Evolutionary conservation across 2,113 vertebrate species (phyloP), one percentile per base, ranked within the genome.

Genomic region (Aphelocoma coerulescens): DNA sequence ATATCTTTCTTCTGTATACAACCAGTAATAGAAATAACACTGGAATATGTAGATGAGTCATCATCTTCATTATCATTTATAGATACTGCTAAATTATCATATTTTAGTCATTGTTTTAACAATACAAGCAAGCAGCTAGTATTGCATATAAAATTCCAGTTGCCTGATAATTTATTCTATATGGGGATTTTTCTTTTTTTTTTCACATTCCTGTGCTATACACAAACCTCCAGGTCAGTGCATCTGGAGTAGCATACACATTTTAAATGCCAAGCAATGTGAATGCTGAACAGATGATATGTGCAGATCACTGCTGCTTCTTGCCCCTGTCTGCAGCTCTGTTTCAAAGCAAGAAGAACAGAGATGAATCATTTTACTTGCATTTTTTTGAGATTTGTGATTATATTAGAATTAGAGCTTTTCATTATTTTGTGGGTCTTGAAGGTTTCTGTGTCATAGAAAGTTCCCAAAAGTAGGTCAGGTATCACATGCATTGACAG

Each of bases 271-370:
- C 91, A 87, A 93, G 13, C 68, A 91, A 23, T n/a, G 21, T 80
- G 72, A 94, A 86, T 63, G 59, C 43, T 69, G 89, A 95, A 85
- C 58, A 91, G 71, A 94, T 91, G 61, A 92, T 49, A 76, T 41
- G 37, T 73, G 49, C 49, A 88, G 61, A 86, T 69, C 92, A 93
- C 44, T 89, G 61, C 62, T 93, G 74, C 88, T 93, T 91, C 89
- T 88, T 91, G 61, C 35, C 52, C 44, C 41, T 91, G 27, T 82
- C 54, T 88, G 44, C 46, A 85, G 51, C 61, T 88, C 71, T 83
- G 54, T 91, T 85, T 85, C 74, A 68, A 91, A 89, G 49, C 51
- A 85, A 71, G 49, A 71, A 21, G 49, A 71, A 21, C n/a, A 76
- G 49, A 88, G 58, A 51, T 28, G 43, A 73, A 79, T 82, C 41